Percentiles rank a stretch among this genome's conserved stretches.
phyloP scores from a whole-genome alignment of 2,113 vertebrate genomes.

The Pantherophis guttatus region DNA sequence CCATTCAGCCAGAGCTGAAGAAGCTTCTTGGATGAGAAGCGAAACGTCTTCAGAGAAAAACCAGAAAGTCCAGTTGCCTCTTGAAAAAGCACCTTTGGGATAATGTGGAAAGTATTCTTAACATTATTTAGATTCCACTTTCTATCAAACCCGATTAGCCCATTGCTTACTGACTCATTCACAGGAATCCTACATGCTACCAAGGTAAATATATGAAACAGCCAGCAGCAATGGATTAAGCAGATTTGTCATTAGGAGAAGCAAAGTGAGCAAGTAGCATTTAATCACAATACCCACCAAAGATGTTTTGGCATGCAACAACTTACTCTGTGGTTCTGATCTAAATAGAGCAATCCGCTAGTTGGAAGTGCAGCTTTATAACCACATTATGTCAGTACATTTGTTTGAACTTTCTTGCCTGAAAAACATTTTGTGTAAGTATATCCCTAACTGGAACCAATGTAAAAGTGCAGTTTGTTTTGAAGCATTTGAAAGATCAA shows the following conservation, averaged over 20 bases:
- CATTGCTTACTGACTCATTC: rapidly evolving
- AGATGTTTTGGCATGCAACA: slow-evolving; percentile 28
- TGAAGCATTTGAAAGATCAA: slow-evolving; percentile 34
- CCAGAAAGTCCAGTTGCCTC: too few species aligned
- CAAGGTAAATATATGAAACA: slow-evolving; percentile 18
- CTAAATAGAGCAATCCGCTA: background rate
- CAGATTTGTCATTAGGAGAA: slow-evolving; percentile 37
- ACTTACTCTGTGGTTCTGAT: background rate
- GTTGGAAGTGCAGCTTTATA: slow-evolving; percentile 10
- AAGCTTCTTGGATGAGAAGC: too few species aligned
- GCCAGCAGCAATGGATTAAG: background rate
- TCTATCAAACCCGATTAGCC: background rate
- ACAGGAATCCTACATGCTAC: background rate
- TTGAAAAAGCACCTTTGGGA: too few species aligned
- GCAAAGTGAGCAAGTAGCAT: slow-evolving; percentile 41
- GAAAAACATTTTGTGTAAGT: slow-evolving; percentile 24
- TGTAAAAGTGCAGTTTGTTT: slow-evolving; percentile 57
- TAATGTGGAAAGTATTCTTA: slow-evolving; percentile 13
- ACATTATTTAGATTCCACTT: background rate
- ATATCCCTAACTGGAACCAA: background rate
- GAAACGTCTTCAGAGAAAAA: too few species aligned
- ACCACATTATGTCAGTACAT: slow-evolving; percentile 15
- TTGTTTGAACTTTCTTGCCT: slow-evolving; percentile 31
- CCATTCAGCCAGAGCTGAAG: too few species aligned
- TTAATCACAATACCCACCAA: slow-evolving; percentile 14